Conservation (phyloP, 2,113 vertebrate species). For the Rhinogobius similis region DNA sequence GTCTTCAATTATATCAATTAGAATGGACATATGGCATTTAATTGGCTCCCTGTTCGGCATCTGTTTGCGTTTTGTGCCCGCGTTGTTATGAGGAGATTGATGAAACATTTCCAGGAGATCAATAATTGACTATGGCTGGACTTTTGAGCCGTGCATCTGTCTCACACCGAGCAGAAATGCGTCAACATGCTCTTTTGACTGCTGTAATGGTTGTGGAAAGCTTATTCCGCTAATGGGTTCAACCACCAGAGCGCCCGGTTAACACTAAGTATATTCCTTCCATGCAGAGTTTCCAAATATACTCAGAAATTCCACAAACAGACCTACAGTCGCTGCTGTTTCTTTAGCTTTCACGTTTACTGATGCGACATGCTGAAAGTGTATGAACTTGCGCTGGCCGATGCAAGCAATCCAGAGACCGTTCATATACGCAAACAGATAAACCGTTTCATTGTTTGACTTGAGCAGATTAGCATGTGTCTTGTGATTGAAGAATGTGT, state of each 20-base stretch:
- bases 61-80: slow-evolving; percentile 35
- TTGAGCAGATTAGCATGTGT: slow-evolving; percentile 24
- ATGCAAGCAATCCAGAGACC: slow-evolving; percentile 14
- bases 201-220: slow-evolving; percentile 44
- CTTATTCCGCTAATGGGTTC: slow-evolving; percentile 59
- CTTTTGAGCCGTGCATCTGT: slow-evolving; percentile 29
- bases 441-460: slow-evolving; percentile 24
- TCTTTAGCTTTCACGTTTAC: slow-evolving; percentile 37
- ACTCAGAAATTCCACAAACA: slow-evolving; percentile 24
- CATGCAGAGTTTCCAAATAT: slow-evolving; percentile 13
- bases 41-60: slow-evolving; percentile 25
- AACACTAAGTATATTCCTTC: slow-evolving; percentile 42
- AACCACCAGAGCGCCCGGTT: slow-evolving; percentile 24
- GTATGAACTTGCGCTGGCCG: slow-evolving; percentile 6
- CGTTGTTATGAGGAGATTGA: slow-evolving; percentile 18
- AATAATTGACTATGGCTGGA: slow-evolving; percentile 37
- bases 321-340: slow-evolving; percentile 27
- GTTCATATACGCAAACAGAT: slow-evolving; percentile 31
- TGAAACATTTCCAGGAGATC: slow-evolving; percentile 29
- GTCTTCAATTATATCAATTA: slow-evolving; percentile 21
- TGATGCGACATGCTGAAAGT: slow-evolving; percentile 25
- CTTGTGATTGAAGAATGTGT: slow-evolving; percentile 15
- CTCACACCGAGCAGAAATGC: slow-evolving; percentile 40
- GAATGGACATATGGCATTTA: slow-evolving; percentile 30
- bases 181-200: slow-evolving; percentile 43